phyloP scores from a whole-genome alignment of 2,888 invertebrate genomes.

The Orthosia incerta region DNA sequence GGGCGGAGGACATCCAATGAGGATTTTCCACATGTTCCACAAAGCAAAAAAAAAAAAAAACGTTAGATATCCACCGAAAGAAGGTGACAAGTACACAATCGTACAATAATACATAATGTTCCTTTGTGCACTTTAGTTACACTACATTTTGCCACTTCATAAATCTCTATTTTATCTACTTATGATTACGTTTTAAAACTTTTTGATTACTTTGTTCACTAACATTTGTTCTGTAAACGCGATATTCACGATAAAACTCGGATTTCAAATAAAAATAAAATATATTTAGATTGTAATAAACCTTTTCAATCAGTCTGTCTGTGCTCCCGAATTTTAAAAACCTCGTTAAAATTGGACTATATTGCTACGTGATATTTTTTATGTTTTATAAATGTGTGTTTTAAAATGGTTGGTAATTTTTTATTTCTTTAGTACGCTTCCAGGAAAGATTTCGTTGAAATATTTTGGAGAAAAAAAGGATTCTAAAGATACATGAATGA shows the following conservation, averaged over 20 bases:
- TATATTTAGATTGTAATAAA: slow-evolving; percentile 24
- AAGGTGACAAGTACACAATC: too few species aligned
- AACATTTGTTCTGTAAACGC: neutral
- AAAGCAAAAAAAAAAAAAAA: too few species aligned
- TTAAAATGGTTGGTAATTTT: too few species aligned
- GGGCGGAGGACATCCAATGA: too few species aligned
- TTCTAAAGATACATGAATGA: neutral
- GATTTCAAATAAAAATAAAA: slow-evolving; percentile 10
- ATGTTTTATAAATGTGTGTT: neutral
- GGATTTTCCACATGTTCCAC: too few species aligned
- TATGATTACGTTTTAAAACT: neutral
- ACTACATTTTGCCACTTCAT: too few species aligned
- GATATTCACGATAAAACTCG: neutral
- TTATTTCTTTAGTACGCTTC: neutral
- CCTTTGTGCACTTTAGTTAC: too few species aligned
- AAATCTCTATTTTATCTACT: too few species aligned
- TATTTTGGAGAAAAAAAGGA: neutral
- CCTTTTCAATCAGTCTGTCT: slow-evolving; percentile 21
- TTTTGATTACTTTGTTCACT: neutral
- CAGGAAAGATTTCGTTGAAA: neutral
- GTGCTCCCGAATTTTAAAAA: slow-evolving; percentile 34
- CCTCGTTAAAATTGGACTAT: slow-evolving; percentile 23
- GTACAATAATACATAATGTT: too few species aligned
- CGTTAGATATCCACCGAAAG: too few species aligned
- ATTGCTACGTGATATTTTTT: slow-evolving; percentile 26